phyloP scores from a whole-genome alignment of 2,113 vertebrate species.

The Mormoops blainvillei region DNA sequence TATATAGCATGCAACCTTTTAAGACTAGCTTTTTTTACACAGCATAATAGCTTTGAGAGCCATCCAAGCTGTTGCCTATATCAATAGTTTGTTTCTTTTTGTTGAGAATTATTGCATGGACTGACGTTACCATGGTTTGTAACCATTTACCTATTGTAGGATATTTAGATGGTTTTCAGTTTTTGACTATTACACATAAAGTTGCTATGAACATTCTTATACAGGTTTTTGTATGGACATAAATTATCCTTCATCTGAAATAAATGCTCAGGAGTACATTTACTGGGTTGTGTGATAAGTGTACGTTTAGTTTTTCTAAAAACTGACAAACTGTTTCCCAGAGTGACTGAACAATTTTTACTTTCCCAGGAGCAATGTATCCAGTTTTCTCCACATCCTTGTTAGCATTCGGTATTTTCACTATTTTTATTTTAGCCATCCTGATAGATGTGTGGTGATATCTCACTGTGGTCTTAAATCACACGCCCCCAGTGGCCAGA shows the following conservation, averaged over 20 bases:
- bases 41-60: not conserved
- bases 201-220: not conserved
- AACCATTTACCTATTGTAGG: not conserved
- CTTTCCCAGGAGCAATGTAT: not conserved
- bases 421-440: not conserved
- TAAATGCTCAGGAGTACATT: not conserved
- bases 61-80: not conserved
- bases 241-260: not conserved
- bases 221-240: not conserved
- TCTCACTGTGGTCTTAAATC: not conserved
- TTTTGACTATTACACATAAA: not conserved
- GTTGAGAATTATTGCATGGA: not conserved
- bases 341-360: not conserved
- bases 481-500: not conserved
- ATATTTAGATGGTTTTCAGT: not conserved
- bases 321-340: not conserved
- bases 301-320: not conserved
- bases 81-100: not conserved
- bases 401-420: not conserved
- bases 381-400: not conserved
- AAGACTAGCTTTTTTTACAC: not conserved
- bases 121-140: not conserved
- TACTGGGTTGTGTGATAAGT: not conserved
- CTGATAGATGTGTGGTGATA: not conserved
- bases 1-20: not conserved